Conservation (phyloP, 92 coral and sea anemone genomes). For the Porites divaricata region DNA sequence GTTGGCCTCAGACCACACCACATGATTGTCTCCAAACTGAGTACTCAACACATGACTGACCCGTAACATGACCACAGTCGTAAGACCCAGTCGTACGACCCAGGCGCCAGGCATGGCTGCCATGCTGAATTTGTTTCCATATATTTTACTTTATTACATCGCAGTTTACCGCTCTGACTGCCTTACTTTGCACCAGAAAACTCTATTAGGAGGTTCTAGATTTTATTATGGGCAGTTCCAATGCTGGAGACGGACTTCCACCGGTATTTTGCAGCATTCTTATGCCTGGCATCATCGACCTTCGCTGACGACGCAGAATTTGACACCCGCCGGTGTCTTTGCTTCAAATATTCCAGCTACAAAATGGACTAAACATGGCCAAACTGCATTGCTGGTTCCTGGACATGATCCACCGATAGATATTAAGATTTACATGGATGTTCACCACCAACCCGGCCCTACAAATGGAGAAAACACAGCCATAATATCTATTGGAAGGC, state of each 20-base stretch:
- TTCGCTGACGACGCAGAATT: constrained; percentile 4
- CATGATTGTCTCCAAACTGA: too few species aligned
- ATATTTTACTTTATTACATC: constrained; percentile 9
- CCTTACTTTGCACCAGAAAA: not conserved
- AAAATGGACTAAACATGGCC: constrained; percentile 10
- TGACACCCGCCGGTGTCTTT: constrained; percentile 11
- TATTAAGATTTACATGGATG: constrained; percentile 12
- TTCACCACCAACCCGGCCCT: constrained; percentile 19
- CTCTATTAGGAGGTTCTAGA: not conserved
- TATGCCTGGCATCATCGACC: constrained; percentile 10
- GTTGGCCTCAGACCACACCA: too few species aligned
- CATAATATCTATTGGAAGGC: not conserved
- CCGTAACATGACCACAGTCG: not conserved
- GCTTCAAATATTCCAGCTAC: constrained; percentile 15
- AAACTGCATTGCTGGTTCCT: constrained; percentile 23
- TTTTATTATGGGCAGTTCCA: not conserved
- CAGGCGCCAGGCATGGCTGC: constrained; percentile 35
- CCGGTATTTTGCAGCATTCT: constrained; percentile 6
- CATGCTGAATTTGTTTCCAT: not conserved
- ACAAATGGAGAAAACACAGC: not conserved
- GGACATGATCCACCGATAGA: constrained; percentile 18
- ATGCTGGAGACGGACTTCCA: not conserved
- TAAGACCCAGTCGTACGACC: not conserved
- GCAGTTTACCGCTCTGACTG: constrained; percentile 16
- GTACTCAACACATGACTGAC: too few species aligned